Evolutionary conservation across 2,113 vertebrate species (phyloP).

Genomic region (Nansenia antarctica): DNA sequence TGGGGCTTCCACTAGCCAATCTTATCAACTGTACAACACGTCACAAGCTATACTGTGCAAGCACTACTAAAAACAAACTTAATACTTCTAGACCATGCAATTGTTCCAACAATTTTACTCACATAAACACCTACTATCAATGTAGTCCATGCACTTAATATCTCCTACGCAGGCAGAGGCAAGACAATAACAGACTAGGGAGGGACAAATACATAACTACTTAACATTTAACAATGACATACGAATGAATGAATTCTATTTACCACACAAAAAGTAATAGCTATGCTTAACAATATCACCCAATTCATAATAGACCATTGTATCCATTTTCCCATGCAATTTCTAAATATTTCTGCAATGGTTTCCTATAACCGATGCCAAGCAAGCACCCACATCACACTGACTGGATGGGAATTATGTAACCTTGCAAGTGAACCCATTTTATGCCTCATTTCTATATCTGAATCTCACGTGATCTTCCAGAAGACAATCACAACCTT

Average conservation of each 20-base stretch:
- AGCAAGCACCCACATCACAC: conserved; percentile 26
- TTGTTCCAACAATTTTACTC: background rate
- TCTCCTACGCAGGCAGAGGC: conserved; percentile 34
- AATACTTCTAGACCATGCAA: conserved; percentile 23
- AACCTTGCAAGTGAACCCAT: conserved; percentile 33
- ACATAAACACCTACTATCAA: background rate
- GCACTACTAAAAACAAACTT: background rate
- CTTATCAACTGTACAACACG: conserved; percentile 44
- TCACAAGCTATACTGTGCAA: background rate
- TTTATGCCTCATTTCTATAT: conserved; percentile 30
- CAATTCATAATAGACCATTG: background rate
- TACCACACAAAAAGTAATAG: conserved; percentile 1
- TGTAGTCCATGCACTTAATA: conserved; percentile 54
- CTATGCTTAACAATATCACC: background rate
- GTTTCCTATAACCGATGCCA: conserved; percentile 15
- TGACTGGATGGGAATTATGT: conserved; percentile 19
- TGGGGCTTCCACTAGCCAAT: conserved; percentile 19
- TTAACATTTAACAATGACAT: background rate
- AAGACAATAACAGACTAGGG: background rate
- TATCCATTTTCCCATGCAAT: conserved; percentile 12
- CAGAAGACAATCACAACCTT: conserved; percentile 15
- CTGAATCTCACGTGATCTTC: conserved; percentile 19
- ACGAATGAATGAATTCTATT: background rate
- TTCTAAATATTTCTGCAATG: conserved; percentile 11
- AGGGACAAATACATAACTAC: background rate